A percentile compares a stretch with the other conserved stretches of the same genome.
These are phyloP conservation scores for Vulpes vulpes DNA, from an alignment of 2,113 vertebrate genomes.

Conservation along the genomic window DNA sequence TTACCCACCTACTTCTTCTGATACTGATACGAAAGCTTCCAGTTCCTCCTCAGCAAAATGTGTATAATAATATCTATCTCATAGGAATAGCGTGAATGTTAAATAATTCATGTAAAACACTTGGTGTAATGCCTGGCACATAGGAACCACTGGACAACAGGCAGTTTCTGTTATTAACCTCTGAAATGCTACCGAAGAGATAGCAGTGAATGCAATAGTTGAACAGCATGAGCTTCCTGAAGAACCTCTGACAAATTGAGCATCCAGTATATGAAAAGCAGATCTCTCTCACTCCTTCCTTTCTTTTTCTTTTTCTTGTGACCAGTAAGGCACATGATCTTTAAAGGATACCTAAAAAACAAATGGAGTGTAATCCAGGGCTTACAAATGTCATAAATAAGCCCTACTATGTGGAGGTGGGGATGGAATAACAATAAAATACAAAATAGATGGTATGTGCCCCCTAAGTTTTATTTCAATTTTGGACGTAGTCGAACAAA, in stretches of 20 bases:
- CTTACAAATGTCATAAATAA: neutral
- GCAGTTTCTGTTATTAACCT: neutral
- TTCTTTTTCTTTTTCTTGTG: too few species aligned
- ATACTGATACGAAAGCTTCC: neutral
- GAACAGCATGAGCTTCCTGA: neutral
- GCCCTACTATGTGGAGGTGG: neutral
- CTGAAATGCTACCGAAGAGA: neutral
- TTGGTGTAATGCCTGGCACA: neutral
- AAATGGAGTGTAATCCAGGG: neutral
- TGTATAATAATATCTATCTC: neutral
- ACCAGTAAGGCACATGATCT: neutral
- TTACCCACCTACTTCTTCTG: neutral
- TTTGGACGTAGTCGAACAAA: neutral
- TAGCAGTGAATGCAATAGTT: neutral
- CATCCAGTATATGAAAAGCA: neutral
- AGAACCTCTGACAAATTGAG: neutral
- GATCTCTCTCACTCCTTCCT: neutral
- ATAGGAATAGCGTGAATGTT: neutral
- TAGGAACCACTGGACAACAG: neutral
- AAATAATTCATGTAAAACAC: neutral
- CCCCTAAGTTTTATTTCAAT: neutral
- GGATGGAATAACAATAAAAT: neutral
- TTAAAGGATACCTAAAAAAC: neutral
- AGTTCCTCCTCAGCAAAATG: neutral
- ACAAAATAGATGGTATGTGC: neutral